Conservation (phyloP, 2,888 invertebrate genomes). For the Polydrusus cervinus region DNA sequence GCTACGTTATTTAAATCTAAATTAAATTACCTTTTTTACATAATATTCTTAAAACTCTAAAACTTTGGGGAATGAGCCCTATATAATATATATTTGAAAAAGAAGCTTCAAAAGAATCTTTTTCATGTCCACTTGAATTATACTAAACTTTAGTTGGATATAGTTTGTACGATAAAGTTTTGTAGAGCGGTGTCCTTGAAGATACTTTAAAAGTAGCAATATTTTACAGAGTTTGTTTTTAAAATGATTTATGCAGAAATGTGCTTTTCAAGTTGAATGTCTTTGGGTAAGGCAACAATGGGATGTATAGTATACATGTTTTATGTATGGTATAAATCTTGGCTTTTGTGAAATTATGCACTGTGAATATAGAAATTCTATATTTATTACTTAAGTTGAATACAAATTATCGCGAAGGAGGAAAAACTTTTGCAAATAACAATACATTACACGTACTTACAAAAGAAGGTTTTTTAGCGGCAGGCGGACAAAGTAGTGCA, state of each 20-base stretch:
- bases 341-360: slow-evolving; percentile 17
- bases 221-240: background rate
- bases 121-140: too few species aligned
- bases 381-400: slow-evolving; percentile 19
- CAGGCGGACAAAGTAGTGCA: too few species aligned
- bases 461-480: too few species aligned
- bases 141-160: too few species aligned
- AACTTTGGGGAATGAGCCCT: too few species aligned
- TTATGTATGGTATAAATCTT: slow-evolving; percentile 28
- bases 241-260: slow-evolving; percentile 25
- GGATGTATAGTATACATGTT: slow-evolving; percentile 20
- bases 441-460: slow-evolving; percentile 1
- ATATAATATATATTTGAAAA: too few species aligned
- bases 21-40: too few species aligned
- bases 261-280: slow-evolving; percentile 20
- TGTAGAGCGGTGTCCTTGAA: background rate
- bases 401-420: slow-evolving; percentile 22
- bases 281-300: slow-evolving; percentile 26
- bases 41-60: too few species aligned
- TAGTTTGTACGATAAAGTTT: background rate
- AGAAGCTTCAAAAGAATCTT: too few species aligned
- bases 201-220: background rate
- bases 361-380: slow-evolving; percentile 13
- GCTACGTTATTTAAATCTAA: too few species aligned
- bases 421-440: slow-evolving; percentile 10